Base-by-base conservation (phyloP, 1,140 invertebrate species). In the Euura lappo region DNA sequence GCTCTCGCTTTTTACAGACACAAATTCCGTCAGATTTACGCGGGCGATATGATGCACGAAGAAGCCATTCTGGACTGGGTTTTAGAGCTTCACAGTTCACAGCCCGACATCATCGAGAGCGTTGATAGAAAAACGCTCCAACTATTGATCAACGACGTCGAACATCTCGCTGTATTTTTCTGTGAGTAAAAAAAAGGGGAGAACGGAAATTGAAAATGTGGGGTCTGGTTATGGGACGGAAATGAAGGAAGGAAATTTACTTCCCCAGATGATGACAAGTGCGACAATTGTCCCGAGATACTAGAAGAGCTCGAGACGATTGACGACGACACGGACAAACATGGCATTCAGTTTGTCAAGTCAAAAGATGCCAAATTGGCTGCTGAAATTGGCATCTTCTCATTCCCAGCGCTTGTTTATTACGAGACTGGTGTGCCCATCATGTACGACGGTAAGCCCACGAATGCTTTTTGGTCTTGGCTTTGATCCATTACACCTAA, bases 321-420 rank as follows among this genome's bases (percentile, higher is more conserved):
- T 80, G 96, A 98, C 81, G 96, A 98, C 85, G 96, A 97, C 77
- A 96, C 96, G 6, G 96, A 98, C 82, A 93, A 96, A 79, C 93
- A 96, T 79, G 95, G 95, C 73, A 96, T 97, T 79, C 95, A 98
- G 86, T 97, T 98, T 86, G 96, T 98, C 6, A 98, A 98, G 83
- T 96, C 95, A 1, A 96, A 95, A 81, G 96, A 98, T 87, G 91
- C 94, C 42, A 95, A 95, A 85, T 85, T 97, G 67, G 96, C 96
- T 4, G 94, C 96, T 60, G 95, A 96, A 88, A 93, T 97, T 80
- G 95, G 96, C 70, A 95, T 98, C 80, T 96, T 95, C 84, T 94
- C 95, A 80, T 96, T 97, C 80, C 95, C 96, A 72, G 94, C 95
- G 69, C 88, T 97, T 71, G 95, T 97, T 72, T 97, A 97, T 86